Evolutionary conservation across 1,140 invertebrate species (phyloP), one percentile per base, ranked within the genome.

Genomic region (Drosophila kikkawai): DNA sequence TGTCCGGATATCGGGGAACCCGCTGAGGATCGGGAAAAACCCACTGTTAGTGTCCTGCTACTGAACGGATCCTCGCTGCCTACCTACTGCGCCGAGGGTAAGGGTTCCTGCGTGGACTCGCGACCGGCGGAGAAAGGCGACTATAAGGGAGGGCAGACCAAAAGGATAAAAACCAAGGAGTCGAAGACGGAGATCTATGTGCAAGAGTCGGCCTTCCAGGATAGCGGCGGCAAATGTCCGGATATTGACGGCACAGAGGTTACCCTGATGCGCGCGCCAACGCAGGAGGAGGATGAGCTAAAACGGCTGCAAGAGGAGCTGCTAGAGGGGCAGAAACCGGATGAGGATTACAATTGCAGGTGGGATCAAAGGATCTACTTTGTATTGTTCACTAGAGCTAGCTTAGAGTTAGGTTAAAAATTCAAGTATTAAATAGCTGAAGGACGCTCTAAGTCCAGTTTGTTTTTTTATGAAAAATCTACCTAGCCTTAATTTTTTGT

Each of bases 161-260:
- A 80, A 15, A 17, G 9, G 37, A 9, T 67, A 29, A 15, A 50
- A 6, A 1, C 41, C 1, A 41, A 58, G 8, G 51, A 55, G 7
- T 63, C 79, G 13, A 68, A 84, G 41, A 74, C 66, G 13, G 79
- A 90, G 41, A 82, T 90, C 29, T 47, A 64, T 48, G 86, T 90
- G 9, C 68, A 57, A 5, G 79, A 90, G 47, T 90, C 79, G 1
- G 66, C n/a, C 11, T 71, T 80, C 8, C 41, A 41, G 9, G 82
- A 85, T 58, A 19, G 34, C 3, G 78, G 67, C 8, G 41, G 53
- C 0, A 67, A n/a, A 0, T 84, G 65, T 55, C 64, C 85, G 1
- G 79, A 81, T n/a, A 70, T 90, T 2, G 85, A 84, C 51, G 56
- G 51, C 22, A 69, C 70, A 4, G 81, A 90, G 36, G 47, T 84